phyloP scores from a whole-genome alignment of 1,140 invertebrate genomes.

The Plodia interpunctella region DNA sequence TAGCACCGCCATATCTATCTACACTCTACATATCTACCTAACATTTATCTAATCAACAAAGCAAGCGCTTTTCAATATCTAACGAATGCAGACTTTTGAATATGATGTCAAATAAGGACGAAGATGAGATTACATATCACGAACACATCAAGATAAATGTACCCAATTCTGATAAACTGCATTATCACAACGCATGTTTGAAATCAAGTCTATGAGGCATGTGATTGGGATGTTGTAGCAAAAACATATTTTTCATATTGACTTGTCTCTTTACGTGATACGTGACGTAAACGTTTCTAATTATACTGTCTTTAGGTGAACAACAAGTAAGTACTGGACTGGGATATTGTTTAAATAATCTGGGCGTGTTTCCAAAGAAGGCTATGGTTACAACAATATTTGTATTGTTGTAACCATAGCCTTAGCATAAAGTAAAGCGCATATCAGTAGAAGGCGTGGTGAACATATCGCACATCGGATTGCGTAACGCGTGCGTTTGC shows the following conservation, averaged over 20 bases:
- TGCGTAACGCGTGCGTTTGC: too few species aligned
- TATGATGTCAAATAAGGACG: background rate
- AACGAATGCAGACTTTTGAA: background rate
- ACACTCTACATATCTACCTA: too few species aligned
- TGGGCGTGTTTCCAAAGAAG: slow-evolving; percentile 37
- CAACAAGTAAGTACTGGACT: background rate
- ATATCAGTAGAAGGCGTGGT: too few species aligned
- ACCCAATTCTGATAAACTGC: background rate
- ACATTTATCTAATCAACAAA: too few species aligned
- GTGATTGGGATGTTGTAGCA: background rate
- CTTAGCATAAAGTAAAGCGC: too few species aligned
- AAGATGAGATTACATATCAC: background rate
- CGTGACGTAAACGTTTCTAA: slow-evolving; percentile 10
- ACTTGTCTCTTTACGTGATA: background rate
- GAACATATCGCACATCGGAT: too few species aligned
- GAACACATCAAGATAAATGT: background rate
- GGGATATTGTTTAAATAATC: slow-evolving; percentile 20
- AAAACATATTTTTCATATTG: background rate
- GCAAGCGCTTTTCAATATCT: background rate
- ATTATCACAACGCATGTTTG: background rate
- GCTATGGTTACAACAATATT: slow-evolving; percentile 20
- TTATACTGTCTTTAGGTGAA: background rate
- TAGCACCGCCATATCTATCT: slow-evolving; percentile 14
- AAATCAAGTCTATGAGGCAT: background rate
- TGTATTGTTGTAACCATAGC: background rate